Evolutionary conservation across 2,797 vertebrate species (phyloP).

Genomic region (Vireo griseus): DNA sequence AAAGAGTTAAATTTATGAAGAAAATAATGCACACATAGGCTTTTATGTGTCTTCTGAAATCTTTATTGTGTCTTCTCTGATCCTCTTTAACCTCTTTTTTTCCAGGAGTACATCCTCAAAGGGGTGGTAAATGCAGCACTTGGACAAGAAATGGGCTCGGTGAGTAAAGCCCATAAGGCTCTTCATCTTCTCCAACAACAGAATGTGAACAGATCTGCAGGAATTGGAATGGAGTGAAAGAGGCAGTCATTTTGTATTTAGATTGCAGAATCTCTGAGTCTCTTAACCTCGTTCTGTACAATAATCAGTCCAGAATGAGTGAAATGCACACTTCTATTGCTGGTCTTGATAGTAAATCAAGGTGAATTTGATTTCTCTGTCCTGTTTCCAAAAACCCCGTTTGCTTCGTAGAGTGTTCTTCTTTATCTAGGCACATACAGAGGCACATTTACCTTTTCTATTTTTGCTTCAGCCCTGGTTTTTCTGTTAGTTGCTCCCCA

Average conservation of each 20-base stretch:
- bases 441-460: not conserved
- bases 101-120: conserved; percentile 94
- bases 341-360: not conserved
- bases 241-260: not conserved
- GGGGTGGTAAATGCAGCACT: conserved; percentile 94
- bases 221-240: not conserved
- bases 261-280: not conserved
- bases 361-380: not conserved
- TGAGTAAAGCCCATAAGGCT: conserved; percentile 73
- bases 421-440: not conserved
- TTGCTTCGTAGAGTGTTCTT: not conserved
- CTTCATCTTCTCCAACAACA: not conserved
- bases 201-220: not conserved
- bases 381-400: not conserved
- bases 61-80: not conserved
- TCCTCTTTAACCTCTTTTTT: not conserved
- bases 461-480: not conserved
- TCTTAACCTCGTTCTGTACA: not conserved
- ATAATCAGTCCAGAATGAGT: not conserved
- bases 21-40: not conserved
- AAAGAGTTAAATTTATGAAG: not conserved
- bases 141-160: conserved; percentile 92
- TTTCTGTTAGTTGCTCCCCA: not conserved
- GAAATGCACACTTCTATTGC: not conserved
- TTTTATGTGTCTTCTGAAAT: not conserved